Percentiles rank a stretch among this genome's conserved stretches.
Evolutionary conservation across 2,113 vertebrate species (phyloP).

Genomic region (Pungitius pungitius): DNA sequence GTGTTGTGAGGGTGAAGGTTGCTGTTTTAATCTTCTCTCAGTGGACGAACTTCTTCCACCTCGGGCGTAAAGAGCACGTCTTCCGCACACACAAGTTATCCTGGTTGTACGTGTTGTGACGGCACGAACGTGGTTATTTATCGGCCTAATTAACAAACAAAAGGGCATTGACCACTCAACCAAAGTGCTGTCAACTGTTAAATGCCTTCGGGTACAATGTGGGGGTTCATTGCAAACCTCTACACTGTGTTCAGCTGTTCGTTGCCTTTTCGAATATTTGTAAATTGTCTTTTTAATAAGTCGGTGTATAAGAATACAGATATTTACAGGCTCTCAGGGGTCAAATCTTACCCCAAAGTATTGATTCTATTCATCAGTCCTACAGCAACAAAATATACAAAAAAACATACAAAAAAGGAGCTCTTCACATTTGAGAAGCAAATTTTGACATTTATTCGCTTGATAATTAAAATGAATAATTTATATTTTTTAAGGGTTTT

Average conservation of each 20-base stretch:
- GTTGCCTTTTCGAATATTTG: background rate
- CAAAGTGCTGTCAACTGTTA: background rate
- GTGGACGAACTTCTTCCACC: conserved; percentile 34
- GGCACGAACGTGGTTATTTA: conserved; percentile 8
- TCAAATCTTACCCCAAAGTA: background rate
- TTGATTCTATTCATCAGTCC: background rate
- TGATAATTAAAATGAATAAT: background rate
- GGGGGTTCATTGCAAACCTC: background rate
- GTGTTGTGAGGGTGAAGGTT: conserved; percentile 14
- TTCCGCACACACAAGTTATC: conserved; percentile 15
- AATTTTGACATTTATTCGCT: background rate
- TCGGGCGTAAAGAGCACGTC: conserved; percentile 42
- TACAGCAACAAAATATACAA: background rate
- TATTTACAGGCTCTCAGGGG: background rate
- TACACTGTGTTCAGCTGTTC: background rate
- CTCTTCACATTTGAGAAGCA: conserved; percentile 3
- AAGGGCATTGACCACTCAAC: background rate
- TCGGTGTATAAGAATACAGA: background rate
- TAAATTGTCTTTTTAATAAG: background rate
- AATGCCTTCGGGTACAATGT: background rate
- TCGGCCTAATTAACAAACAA: background rate
- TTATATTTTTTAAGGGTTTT: background rate
- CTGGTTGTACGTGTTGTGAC: conserved; percentile 34
- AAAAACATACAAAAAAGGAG: background rate
- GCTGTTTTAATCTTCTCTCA: conserved; percentile 60